Evolutionary conservation across 2,797 vertebrate genomes (phyloP).

Genomic region (Distichodus sexfasciatus): DNA sequence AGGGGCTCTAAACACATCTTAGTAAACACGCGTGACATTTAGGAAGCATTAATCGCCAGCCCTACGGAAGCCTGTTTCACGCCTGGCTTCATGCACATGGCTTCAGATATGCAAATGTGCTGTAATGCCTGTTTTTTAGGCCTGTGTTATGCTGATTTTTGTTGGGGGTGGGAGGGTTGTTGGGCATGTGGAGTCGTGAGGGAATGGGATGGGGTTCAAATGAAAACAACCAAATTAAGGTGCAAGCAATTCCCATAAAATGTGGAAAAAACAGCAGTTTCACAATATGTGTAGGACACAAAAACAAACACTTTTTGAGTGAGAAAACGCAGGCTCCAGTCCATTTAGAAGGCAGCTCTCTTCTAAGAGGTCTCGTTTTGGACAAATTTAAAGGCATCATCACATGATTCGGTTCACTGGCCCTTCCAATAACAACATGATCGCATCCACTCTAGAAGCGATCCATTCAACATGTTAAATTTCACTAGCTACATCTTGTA

Average conservation of each 20-base stretch:
- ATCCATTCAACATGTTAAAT: too few species aligned
- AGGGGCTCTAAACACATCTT: slow-evolving; percentile 30
- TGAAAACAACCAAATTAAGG: slow-evolving; percentile 74
- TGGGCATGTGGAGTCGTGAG: too few species aligned
- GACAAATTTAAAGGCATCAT: too few species aligned
- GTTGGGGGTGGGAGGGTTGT: too few species aligned
- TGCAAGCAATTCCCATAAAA: slow-evolving; percentile 67
- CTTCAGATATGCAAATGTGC: slow-evolving; percentile 63
- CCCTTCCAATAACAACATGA: too few species aligned
- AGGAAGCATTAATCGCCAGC: slow-evolving; percentile 58
- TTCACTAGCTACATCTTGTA: too few species aligned
- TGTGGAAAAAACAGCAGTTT: slow-evolving; percentile 72
- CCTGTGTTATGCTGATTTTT: slow-evolving; percentile 25
- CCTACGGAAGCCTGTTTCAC: slow-evolving; percentile 65
- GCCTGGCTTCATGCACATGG: slow-evolving; percentile 63
- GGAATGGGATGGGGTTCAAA: slow-evolving; percentile 52
- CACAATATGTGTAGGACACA: slow-evolving; percentile 66
- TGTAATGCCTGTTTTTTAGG: slow-evolving; percentile 52
- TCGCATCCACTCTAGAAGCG: too few species aligned
- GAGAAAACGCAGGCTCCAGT: too few species aligned
- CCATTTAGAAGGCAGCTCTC: too few species aligned
- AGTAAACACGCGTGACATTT: slow-evolving; percentile 59
- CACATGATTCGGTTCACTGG: too few species aligned
- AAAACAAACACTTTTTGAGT: slow-evolving; percentile 71
- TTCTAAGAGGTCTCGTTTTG: too few species aligned